Percentiles rank a stretch among this genome's conserved stretches.
These are phyloP conservation scores for Telmatochromis sp. DNA, from an alignment of 2,113 vertebrate species.

Conservation along the genomic window DNA sequence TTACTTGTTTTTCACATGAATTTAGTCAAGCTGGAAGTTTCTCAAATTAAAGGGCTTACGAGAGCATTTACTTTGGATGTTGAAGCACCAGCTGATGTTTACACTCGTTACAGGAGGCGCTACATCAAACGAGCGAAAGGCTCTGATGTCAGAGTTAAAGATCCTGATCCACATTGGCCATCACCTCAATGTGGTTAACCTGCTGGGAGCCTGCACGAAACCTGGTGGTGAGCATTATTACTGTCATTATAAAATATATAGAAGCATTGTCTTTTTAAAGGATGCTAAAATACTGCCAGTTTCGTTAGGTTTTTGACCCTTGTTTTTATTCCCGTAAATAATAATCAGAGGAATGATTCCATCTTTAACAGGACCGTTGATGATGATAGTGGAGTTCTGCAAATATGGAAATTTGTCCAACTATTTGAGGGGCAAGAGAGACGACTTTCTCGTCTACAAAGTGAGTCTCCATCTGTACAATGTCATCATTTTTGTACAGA, in stretches of 20 bases:
- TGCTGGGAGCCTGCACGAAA: slow-evolving; percentile 91
- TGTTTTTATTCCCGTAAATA: neutral
- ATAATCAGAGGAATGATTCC: neutral
- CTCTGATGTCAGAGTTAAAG: slow-evolving; percentile 93
- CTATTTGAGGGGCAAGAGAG: slow-evolving; percentile 83
- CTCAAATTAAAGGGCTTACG: accelerated
- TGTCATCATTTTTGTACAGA: neutral
- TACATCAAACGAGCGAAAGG: slow-evolving; percentile 87
- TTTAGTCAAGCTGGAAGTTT: neutral
- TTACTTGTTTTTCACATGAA: neutral
- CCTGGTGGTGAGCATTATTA: slow-evolving; percentile 78
- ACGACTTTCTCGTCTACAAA: slow-evolving; percentile 88
- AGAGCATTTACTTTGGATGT: neutral
- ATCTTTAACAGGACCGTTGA: slow-evolving; percentile 76
- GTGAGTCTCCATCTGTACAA: slow-evolving; percentile 50
- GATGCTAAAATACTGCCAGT: neutral
- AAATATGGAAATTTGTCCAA: slow-evolving; percentile 92
- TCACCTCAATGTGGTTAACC: slow-evolving; percentile 91
- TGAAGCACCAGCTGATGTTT: neutral
- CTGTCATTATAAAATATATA: neutral
- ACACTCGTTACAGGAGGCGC: slow-evolving; percentile 78
- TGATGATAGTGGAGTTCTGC: slow-evolving; percentile 95
- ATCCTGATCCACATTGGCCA: slow-evolving; percentile 93
- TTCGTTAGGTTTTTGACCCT: neutral
- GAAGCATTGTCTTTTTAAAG: neutral